A percentile compares a stretch with the other conserved stretches of the same genome.
Evolutionary conservation across 2,888 invertebrate species (phyloP).

Genomic region (Heliothis peltigera): DNA sequence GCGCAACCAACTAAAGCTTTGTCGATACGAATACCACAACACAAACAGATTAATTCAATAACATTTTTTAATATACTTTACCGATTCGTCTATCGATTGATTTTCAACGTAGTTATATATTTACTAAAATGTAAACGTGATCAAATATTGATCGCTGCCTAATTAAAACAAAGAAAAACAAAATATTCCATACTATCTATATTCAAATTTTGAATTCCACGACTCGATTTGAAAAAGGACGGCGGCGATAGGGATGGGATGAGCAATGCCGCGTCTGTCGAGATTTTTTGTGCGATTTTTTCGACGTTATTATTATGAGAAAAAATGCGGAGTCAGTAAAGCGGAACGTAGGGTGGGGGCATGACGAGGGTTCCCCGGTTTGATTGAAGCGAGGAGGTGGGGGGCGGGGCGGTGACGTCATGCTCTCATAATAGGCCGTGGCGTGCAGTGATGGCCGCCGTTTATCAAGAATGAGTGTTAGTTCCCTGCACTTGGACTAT

Average conservation of each 20-base stretch:
- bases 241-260: conserved; percentile 83
- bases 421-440: conserved; percentile 89
- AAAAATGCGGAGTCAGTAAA: conserved; percentile 89
- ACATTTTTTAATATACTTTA: no score
- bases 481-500: conserved; percentile 83
- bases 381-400: conserved; percentile 88
- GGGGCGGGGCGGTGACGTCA: conserved; percentile 90
- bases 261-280: conserved; percentile 84
- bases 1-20: no score
- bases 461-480: conserved; percentile 85
- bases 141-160: not conserved
- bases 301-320: conserved; percentile 90
- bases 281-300: conserved; percentile 89
- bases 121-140: not conserved
- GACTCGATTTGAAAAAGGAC: conserved; percentile 76
- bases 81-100: no score
- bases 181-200: conserved; percentile 52
- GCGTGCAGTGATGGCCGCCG: conserved; percentile 89
- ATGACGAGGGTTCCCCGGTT: conserved; percentile 89
- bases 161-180: conserved; percentile 30
- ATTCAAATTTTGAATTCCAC: conserved; percentile 80
- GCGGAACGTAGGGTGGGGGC: conserved; percentile 88
- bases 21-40: no score
- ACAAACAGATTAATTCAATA: no score
- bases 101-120: no score